These are phyloP conservation scores for Pristis pectinata DNA, from an alignment of 2,797 vertebrate genomes.

Conservation along the genomic window DNA sequence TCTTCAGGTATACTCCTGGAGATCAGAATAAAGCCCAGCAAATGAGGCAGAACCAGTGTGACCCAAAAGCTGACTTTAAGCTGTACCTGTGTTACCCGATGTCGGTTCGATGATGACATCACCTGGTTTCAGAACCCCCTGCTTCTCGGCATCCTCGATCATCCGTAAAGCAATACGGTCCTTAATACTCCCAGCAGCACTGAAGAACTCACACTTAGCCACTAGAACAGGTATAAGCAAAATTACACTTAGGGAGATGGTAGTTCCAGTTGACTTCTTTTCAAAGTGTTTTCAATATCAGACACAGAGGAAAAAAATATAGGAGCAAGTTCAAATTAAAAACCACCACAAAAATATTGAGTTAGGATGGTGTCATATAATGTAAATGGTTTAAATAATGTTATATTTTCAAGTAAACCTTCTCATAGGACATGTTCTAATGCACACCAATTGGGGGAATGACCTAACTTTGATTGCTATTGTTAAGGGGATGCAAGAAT, in stretches of 20 bases:
- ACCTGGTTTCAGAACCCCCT: constrained; percentile 75
- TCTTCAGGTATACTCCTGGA: background rate
- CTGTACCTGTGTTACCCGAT: constrained; percentile 87
- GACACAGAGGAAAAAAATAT: background rate
- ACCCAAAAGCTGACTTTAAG: background rate
- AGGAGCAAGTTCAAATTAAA: background rate
- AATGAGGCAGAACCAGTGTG: background rate
- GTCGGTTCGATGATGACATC: constrained; percentile 94
- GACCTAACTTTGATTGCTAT: too few species aligned
- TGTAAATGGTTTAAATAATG: background rate
- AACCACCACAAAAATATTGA: background rate
- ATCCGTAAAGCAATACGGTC: constrained; percentile 89
- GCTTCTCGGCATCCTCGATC: constrained; percentile 85
- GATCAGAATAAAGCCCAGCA: background rate
- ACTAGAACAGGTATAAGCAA: constrained; percentile 55
- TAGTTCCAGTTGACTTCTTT: background rate
- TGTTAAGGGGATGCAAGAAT: too few species aligned
- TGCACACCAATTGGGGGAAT: too few species aligned
- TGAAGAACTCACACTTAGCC: constrained; percentile 93
- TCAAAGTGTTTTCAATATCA: background rate
- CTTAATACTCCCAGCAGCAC: constrained; percentile 90
- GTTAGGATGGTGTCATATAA: too few species aligned
- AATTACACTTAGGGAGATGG: background rate
- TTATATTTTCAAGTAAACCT: background rate
- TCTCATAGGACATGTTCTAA: background rate